phyloP scores from a whole-genome alignment of 1,140 invertebrate genomes.

The Bombus affinis region DNA sequence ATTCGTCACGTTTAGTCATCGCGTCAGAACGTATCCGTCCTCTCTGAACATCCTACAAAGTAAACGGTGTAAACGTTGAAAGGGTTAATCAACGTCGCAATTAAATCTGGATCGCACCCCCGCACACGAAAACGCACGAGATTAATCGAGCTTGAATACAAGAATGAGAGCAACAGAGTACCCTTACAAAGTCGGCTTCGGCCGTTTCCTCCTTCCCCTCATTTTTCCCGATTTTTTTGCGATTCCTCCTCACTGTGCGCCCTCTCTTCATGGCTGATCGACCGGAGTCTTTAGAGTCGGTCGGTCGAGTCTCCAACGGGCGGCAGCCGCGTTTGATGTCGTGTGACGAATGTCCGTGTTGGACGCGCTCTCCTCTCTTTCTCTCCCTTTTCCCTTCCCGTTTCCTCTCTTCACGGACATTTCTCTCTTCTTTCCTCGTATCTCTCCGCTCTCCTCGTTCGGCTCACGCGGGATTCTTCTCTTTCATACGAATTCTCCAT shows the following conservation, averaged over 20 bases:
- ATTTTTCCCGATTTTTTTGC: slow-evolving; percentile 70
- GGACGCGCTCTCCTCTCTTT: slow-evolving; percentile 64
- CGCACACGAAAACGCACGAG: slow-evolving; percentile 17
- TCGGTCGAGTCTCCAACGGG: slow-evolving; percentile 76
- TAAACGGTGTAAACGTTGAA: slow-evolving; percentile 4
- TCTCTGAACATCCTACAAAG: neutral
- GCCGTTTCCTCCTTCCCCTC: slow-evolving; percentile 59
- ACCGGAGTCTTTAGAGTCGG: slow-evolving; percentile 79
- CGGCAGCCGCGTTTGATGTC: slow-evolving; percentile 80
- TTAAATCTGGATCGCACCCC: slow-evolving; percentile 8
- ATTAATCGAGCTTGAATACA: slow-evolving; percentile 31
- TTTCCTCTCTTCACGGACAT: slow-evolving; percentile 26
- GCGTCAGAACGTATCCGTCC: too few relatives aligned
- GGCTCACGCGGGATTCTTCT: neutral
- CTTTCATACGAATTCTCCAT: neutral
- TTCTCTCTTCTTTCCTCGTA: slow-evolving; percentile 22
- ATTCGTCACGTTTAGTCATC: slow-evolving; percentile 1
- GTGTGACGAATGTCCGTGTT: slow-evolving; percentile 82
- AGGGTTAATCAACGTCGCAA: slow-evolving; percentile 8
- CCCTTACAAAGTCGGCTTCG: slow-evolving; percentile 56
- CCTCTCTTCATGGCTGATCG: slow-evolving; percentile 78
- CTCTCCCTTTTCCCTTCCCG: neutral
- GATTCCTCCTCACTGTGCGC: slow-evolving; percentile 60
- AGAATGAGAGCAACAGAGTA: slow-evolving; percentile 51
- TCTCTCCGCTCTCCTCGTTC: neutral